These are phyloP conservation scores for Hippocampus mohnikei DNA, from an alignment of 2,113 vertebrate species.

Conservation along the genomic window DNA sequence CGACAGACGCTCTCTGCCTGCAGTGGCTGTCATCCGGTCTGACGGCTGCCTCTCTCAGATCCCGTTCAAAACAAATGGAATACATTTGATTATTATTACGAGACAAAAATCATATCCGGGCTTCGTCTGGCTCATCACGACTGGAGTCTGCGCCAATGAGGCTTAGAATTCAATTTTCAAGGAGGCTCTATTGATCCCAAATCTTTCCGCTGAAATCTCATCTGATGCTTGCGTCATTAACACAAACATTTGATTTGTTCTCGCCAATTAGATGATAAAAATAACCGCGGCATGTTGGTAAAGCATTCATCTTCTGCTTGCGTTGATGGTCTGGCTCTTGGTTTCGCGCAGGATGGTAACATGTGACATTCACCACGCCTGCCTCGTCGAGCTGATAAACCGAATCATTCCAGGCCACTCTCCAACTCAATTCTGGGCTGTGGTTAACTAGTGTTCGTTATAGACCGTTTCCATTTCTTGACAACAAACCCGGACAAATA, in stretches of 20 bases:
- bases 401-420: too few species aligned
- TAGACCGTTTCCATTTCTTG: too few species aligned
- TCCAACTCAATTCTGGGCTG: too few species aligned
- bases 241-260: conserved; percentile 14
- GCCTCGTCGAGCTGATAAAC: too few species aligned
- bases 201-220: conserved; percentile 16
- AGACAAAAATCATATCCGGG: conserved; percentile 1
- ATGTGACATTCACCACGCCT: too few species aligned
- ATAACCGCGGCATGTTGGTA: background rate
- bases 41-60: conserved; percentile 2
- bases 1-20: conserved; percentile 11
- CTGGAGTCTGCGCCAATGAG: background rate
- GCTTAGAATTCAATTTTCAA: conserved; percentile 12
- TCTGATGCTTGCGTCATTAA: conserved; percentile 32
- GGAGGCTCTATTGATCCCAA: conserved; percentile 5
- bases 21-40: background rate
- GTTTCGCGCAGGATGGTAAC: too few species aligned
- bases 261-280: background rate
- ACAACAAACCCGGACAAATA: too few species aligned
- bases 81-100: conserved; percentile 3
- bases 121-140: background rate
- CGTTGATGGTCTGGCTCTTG: background rate
- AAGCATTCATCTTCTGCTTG: background rate
- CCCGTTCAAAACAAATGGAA: background rate
- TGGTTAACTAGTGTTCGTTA: too few species aligned